phyloP scores from a whole-genome alignment of 2,888 invertebrate species.

The Aproaerema taeniolella region DNA sequence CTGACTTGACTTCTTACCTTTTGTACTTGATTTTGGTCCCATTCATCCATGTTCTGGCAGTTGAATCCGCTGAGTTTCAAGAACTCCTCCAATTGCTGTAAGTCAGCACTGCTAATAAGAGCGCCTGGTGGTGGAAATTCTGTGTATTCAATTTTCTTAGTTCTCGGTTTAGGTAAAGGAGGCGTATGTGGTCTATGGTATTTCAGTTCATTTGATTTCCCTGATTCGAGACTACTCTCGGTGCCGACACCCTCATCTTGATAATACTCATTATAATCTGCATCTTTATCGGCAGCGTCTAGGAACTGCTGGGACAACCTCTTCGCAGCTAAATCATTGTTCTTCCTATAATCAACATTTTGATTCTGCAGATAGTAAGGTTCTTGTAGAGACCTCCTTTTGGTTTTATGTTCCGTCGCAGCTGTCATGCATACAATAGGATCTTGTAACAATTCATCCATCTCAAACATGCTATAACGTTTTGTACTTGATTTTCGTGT shows the following conservation, averaged over 20 bases:
- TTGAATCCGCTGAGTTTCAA: constrained; percentile 83
- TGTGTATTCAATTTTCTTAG: constrained; percentile 65
- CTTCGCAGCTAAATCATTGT: constrained; percentile 72
- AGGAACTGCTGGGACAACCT: constrained; percentile 70
- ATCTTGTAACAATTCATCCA: constrained; percentile 77
- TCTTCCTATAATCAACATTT: constrained; percentile 67
- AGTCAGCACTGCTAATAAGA: constrained; percentile 78
- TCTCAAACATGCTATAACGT: constrained; percentile 90
- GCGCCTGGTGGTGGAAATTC: constrained; percentile 71
- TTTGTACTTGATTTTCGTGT: constrained; percentile 73
- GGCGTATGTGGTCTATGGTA: constrained; percentile 71
- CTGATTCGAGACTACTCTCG: constrained; percentile 77
- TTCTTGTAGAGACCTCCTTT: constrained; percentile 86
- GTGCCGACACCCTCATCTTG: constrained; percentile 81
- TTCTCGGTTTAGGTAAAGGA: constrained; percentile 70
- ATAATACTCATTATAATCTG: constrained; percentile 71
- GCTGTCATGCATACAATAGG: constrained; percentile 59
- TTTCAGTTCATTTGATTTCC: constrained; percentile 73
- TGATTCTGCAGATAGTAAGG: constrained; percentile 80
- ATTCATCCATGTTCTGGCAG: constrained; percentile 81
- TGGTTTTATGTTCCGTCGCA: constrained; percentile 73
- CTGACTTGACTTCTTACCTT: constrained; percentile 84
- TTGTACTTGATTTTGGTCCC: constrained; percentile 82
- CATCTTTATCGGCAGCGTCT: constrained; percentile 73
- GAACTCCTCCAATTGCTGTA: constrained; percentile 83